Conservation (phyloP, 2,113 vertebrate species). For the Cervus canadensis region DNA sequence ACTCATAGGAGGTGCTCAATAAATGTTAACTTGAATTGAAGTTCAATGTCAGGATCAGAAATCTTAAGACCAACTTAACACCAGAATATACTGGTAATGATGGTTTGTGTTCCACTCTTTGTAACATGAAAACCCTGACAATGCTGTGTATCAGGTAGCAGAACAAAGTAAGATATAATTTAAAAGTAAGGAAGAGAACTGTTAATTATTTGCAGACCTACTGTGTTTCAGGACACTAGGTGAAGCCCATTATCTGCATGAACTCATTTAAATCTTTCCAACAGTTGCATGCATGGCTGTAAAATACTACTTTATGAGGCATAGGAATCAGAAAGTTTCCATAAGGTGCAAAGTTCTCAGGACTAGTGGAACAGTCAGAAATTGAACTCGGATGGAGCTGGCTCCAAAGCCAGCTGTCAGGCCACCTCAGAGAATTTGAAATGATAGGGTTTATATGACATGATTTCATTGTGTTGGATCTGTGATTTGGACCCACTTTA, state of each 20-base stretch:
- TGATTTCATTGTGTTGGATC: not conserved
- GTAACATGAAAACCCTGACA: not conserved
- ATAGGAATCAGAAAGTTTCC: not conserved
- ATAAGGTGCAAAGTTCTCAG: not conserved
- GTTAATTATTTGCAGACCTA: not conserved
- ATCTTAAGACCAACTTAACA: not conserved
- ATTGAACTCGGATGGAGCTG: not conserved
- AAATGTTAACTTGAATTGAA: conserved; percentile 18
- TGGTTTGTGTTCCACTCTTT: not conserved
- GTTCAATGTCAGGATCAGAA: not conserved
- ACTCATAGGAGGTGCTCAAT: not conserved
- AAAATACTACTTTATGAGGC: not conserved
- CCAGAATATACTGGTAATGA: not conserved
- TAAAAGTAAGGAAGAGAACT: not conserved
- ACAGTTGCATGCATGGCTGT: not conserved
- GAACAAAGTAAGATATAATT: not conserved
- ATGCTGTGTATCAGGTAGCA: not conserved
- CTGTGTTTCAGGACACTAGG: not conserved
- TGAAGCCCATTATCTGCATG: not conserved
- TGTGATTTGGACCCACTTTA: not conserved
- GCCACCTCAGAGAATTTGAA: not conserved
- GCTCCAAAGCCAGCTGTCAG: not conserved
- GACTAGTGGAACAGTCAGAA: not conserved
- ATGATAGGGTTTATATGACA: not conserved
- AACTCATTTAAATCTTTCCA: not conserved